Evolutionary conservation across 1,140 invertebrate species (phyloP).

Genomic region (Zaprionus africanus): DNA sequence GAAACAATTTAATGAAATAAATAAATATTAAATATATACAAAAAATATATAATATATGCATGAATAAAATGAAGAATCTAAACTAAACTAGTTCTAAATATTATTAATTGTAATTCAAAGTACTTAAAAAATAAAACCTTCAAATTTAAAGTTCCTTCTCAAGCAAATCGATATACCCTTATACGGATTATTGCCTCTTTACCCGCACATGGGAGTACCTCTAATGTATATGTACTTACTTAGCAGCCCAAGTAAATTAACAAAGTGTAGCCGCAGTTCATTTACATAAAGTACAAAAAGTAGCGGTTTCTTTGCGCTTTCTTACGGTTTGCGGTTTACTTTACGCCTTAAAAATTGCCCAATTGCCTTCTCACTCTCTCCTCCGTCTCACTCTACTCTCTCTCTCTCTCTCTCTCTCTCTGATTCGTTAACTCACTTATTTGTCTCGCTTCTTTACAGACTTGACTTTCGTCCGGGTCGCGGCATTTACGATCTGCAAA

Average conservation of each 20-base stretch:
- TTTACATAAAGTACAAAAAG: conserved; percentile 70
- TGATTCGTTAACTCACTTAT: not conserved
- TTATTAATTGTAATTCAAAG: no score
- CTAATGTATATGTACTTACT: conserved; percentile 12
- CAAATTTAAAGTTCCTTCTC: no score
- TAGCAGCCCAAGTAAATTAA: conserved; percentile 61
- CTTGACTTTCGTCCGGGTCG: conserved; percentile 90
- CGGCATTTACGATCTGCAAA: conserved; percentile 94
- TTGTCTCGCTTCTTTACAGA: conserved; percentile 85
- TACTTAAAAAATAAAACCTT: no score
- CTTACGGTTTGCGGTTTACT: not conserved
- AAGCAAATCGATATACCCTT: not conserved
- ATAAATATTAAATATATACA: no score
- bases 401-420: conserved; percentile 24
- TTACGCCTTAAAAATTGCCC: conserved; percentile 43
- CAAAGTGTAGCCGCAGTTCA: conserved; percentile 60
- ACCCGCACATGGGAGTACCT: conserved; percentile 14
- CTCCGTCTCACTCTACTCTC: no score
- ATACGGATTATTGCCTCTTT: conserved; percentile 6
- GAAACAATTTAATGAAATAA: no score
- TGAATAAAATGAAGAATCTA: no score
- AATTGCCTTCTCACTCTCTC: not conserved
- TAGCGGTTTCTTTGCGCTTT: conserved; percentile 25
- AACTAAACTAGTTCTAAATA: no score
- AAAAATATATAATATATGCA: no score